Percentiles rank a stretch among this genome's conserved stretches.
These are phyloP conservation scores for Acronicta aceris DNA, from an alignment of 2,888 invertebrate genomes.

Conservation along the genomic window DNA sequence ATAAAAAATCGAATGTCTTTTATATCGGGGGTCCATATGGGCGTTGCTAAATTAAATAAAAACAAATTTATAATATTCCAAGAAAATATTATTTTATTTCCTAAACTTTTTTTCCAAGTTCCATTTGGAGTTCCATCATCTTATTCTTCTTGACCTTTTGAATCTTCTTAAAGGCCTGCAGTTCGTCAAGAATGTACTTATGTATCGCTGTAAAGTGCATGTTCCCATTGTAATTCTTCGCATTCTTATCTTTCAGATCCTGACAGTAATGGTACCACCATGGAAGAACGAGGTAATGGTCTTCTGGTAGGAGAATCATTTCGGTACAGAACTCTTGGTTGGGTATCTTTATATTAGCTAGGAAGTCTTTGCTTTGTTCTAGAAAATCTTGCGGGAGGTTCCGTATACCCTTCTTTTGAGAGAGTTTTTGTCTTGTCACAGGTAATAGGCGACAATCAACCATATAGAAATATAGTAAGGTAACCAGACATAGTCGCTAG, in stretches of 20 bases:
- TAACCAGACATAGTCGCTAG: constrained; percentile 26
- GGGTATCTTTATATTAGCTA: constrained; percentile 47
- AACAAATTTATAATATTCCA: no score
- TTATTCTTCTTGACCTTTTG: background rate
- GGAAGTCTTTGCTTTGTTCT: background rate
- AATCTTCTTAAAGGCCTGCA: constrained; percentile 50
- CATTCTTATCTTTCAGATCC: constrained; percentile 50
- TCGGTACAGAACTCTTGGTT: constrained; percentile 66
- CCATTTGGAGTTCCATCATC: constrained; percentile 7
- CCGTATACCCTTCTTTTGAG: background rate
- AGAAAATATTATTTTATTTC: background rate
- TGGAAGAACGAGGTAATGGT: constrained; percentile 62
- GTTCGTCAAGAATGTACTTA: constrained; percentile 47
- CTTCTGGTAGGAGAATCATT: constrained; percentile 52
- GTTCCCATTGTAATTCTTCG: constrained; percentile 6
- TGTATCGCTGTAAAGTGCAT: background rate
- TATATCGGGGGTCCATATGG: no score
- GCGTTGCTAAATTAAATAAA: no score
- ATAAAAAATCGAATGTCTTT: no score
- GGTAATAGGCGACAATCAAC: background rate
- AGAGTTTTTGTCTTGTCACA: background rate
- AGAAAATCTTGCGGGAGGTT: background rate
- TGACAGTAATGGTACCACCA: constrained; percentile 76
- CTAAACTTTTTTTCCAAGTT: background rate
- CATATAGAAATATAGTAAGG: constrained; percentile 8